Evolutionary conservation across 2,888 invertebrate genomes (phyloP).

Genomic region (Deroplatys truncata): DNA sequence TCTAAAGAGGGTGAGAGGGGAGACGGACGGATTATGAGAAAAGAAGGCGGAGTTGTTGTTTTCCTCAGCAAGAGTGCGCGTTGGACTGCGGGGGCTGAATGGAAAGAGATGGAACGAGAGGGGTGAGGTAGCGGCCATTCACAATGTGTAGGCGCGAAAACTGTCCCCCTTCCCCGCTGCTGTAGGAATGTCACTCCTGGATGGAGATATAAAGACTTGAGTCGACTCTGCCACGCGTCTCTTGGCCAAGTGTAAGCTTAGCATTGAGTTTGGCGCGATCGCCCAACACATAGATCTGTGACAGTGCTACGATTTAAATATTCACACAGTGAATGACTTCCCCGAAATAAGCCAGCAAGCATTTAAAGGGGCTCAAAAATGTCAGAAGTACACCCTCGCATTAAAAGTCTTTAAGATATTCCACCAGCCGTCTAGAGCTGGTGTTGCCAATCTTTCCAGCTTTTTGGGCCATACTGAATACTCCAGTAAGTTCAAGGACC

Average conservation of each 20-base stretch:
- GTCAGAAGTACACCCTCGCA: too few relatives aligned
- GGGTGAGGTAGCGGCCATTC: background rate
- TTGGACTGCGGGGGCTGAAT: background rate
- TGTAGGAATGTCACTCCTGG: background rate
- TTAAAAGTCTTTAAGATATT: too few relatives aligned
- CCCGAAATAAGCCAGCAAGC: too few relatives aligned
- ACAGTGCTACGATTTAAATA: too few relatives aligned
- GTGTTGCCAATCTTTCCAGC: too few relatives aligned
- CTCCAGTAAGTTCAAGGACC: too few relatives aligned
- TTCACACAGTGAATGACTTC: too few relatives aligned
- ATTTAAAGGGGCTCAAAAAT: too few relatives aligned
- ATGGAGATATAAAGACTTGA: background rate
- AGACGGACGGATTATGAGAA: constrained; percentile 1
- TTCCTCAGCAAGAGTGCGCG: background rate
- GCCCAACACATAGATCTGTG: too few relatives aligned
- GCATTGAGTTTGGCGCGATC: background rate
- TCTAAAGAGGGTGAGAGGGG: background rate
- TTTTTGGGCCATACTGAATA: too few relatives aligned
- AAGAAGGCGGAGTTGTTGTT: constrained; percentile 9
- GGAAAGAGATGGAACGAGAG: background rate
- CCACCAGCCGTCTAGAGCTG: too few relatives aligned
- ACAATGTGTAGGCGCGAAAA: constrained; percentile 16
- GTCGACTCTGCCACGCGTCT: background rate
- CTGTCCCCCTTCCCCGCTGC: background rate
- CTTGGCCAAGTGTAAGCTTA: background rate